Evolutionary conservation across 92 coral and sea anemone genomes (phyloP), one percentile per base, ranked within the genome.

Genomic region (Porites lobata): DNA sequence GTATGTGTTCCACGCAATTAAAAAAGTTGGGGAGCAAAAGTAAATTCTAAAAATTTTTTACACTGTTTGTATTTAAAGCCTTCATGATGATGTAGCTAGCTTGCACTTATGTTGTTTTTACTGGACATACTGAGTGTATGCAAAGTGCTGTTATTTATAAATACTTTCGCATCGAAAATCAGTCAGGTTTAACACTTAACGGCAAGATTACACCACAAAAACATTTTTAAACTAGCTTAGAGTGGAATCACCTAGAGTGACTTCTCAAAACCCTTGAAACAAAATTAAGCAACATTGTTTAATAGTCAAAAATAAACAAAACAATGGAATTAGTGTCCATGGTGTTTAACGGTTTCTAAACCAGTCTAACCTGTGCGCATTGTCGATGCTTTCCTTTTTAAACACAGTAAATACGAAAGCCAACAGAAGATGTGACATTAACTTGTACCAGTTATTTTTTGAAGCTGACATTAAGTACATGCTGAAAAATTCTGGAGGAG

Each of bases 381-480:
- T 82, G 50, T 82, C 86, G 17, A 82, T 70, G 86, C 76, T 82
- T 57, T 56, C 65, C 20, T 53, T 82, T 57, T 56, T 11, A 10
- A 82, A 82, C 5, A 4, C 62, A 24, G 15, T 82, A 19, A 69
- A 82, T 10, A 69, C 86, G 18, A 51, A 18, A 3, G 75, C 77
- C 86, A 82, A 56, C 75, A 53, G 38, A 22, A 61, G 86, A 43
- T 65, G 58, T 12, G 76, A 43, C 8, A 53, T 82, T 50, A 66
- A 22, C 58, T 82, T 72, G 50, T 75, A 82, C 32, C 77, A 82
- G 65, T 50, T 82, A 64, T 82, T 82, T 69, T 70, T 68, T 51
- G 77, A 67, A 43, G 75, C 50, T 58, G 86, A 68, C 61, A 82
- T 82, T 3, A 82, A 68, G 69, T 82, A 67, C 29, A 4, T 82